Conservation (phyloP, 2,113 vertebrate species). For the Cyprinodon tularosa region DNA sequence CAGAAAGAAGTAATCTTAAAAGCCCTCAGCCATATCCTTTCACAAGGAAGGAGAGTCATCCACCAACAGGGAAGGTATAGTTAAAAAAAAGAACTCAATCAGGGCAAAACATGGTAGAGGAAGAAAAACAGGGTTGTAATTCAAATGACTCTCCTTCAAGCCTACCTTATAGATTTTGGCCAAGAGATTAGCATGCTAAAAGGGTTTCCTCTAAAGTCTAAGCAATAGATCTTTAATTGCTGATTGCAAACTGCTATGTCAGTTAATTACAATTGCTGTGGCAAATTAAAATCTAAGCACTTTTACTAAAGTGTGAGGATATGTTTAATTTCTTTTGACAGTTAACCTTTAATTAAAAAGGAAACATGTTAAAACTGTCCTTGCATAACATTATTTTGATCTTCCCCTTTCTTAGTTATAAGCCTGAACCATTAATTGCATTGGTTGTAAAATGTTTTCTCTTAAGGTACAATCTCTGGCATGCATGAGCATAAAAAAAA, state of each 20-base stretch:
- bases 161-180: conserved; percentile 68
- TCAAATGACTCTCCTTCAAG: conserved; percentile 40
- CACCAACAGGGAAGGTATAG: conserved; percentile 23
- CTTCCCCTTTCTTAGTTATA: neutral
- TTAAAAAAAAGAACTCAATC: conserved; percentile 13
- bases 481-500: neutral
- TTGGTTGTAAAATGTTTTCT: neutral
- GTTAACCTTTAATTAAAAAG: neutral
- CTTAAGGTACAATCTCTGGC: neutral
- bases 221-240: conserved; percentile 60
- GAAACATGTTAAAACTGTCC: neutral
- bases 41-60: conserved; percentile 12
- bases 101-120: conserved; percentile 7
- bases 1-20: conserved; percentile 61
- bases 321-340: conserved; percentile 15
- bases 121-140: conserved; percentile 29
- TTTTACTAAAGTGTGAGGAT: conserved; percentile 37
- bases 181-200: conserved; percentile 63
- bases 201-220: conserved; percentile 62
- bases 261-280: conserved; percentile 24
- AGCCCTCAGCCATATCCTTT: conserved; percentile 30
- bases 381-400: neutral
- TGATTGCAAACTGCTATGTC: conserved; percentile 41
- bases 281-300: conserved; percentile 1
- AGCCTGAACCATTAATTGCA: neutral